Base-by-base conservation (phyloP, 92 coral and sea anemone species). In the Zoanthus sociatus region DNA sequence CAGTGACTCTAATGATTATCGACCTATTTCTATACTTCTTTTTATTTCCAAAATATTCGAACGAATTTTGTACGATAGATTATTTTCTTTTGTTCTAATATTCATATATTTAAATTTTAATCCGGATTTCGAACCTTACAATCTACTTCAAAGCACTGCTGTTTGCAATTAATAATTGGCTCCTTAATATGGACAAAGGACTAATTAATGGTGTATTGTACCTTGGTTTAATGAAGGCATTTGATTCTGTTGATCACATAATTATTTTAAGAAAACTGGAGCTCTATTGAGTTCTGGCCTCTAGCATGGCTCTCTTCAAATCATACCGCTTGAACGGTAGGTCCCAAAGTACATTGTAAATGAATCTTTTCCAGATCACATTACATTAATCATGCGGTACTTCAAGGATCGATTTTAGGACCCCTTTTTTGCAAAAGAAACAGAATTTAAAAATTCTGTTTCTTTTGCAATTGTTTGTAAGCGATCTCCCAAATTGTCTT, bases 121-220 rank as follows among this genome's bases (percentile, higher is more conserved):
- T 37, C 42, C 42, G 42, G 42, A 37, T 37, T 37, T 37, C 42
- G 42, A 37, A 4, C 42, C 42, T 37, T 37, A 37, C 42, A 37
- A 2, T 86, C 84, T 11, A 77, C 84, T 37, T 16, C 70, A 46
- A 76, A 14, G 84, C 84, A 9, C 66, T 86, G 14, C 84, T 77
- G 12, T 68, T 75, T 67, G 31, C 51, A 11, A 63, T 84, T 15
- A 77, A 86, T 61, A 77, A 86, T 8, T 76, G 84, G 84, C 53
- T 16, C 48, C 64, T 76, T 56, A 86, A 86, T 61, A 86, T 86
- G 44, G 89, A 86, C 84, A 86, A 86, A 53, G 84, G 84, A 61
- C 33, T 86, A 45, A 77, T 77, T 16, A 86, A 76, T 53, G 84
- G 84, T 21, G 69, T 77, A 75, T 60, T 86, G 20, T 86, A 53